Conservation (phyloP, 2,888 invertebrate species). For the Pristionchus exspectatus region DNA sequence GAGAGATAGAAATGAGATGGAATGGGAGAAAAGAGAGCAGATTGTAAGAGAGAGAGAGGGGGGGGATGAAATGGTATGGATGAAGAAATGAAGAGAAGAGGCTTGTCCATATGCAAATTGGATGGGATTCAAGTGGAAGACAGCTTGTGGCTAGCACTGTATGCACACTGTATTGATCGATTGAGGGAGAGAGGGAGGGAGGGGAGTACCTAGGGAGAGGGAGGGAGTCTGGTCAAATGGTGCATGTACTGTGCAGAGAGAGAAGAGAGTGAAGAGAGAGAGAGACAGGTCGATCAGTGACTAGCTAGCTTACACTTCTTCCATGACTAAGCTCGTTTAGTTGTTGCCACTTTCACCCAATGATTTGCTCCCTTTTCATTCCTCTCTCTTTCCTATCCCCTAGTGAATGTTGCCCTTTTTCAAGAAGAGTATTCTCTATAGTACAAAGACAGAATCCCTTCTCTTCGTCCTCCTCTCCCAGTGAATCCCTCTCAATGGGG, state of each 20-base stretch:
- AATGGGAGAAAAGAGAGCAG: not conserved
- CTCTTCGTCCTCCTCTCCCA: slow-evolving; percentile 10
- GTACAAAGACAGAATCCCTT: slow-evolving; percentile 38
- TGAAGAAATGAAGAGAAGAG: not conserved
- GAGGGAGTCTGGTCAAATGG: slow-evolving; percentile 45
- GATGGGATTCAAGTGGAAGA: slow-evolving; percentile 25
- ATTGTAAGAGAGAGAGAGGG: no score
- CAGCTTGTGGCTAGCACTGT: slow-evolving; percentile 42
- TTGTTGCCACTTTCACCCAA: slow-evolving; percentile 39
- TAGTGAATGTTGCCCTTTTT: slow-evolving; percentile 32
- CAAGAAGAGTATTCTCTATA: slow-evolving; percentile 31
- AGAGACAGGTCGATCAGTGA: slow-evolving; percentile 40
- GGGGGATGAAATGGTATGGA: not conserved
- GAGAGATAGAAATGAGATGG: slow-evolving; percentile 3
- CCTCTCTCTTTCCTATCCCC: not conserved
- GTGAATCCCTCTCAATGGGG: slow-evolving; percentile 14
- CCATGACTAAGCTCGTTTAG: slow-evolving; percentile 43
- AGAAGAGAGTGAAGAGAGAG: not conserved
- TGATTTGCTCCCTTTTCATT: slow-evolving; percentile 1
- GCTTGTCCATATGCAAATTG: slow-evolving; percentile 42
- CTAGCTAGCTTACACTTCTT: slow-evolving; percentile 15
- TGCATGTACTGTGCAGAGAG: slow-evolving; percentile 29
- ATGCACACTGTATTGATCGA: slow-evolving; percentile 46
- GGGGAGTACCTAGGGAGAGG: slow-evolving; percentile 15
- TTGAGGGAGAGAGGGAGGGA: slow-evolving; percentile 15